These are phyloP conservation scores for Tipula unca DNA, from an alignment of 2,888 invertebrate genomes.

Conservation along the genomic window DNA sequence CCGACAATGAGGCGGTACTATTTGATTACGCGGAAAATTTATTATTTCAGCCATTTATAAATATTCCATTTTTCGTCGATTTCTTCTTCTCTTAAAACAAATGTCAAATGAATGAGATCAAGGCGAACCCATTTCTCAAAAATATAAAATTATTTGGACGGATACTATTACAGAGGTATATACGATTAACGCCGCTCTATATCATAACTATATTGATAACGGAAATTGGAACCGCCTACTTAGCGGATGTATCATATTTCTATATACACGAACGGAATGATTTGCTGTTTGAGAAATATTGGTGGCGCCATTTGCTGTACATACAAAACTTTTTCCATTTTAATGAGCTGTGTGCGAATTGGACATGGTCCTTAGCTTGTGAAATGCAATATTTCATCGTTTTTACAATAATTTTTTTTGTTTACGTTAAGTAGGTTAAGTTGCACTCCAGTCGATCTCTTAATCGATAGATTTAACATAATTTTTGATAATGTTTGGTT, in stretches of 20 bases:
- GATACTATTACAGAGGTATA: constrained; percentile 36
- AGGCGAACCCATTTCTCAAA: constrained; percentile 29
- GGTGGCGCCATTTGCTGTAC: constrained; percentile 42
- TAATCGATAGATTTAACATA: not conserved
- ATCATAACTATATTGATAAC: constrained; percentile 36
- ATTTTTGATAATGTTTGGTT: too few species aligned
- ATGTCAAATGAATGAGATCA: constrained; percentile 32
- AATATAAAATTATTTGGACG: constrained; percentile 35
- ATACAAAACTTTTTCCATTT: constrained; percentile 40
- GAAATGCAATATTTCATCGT: constrained; percentile 42
- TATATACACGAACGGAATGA: constrained; percentile 40
- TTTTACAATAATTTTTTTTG: constrained; percentile 35
- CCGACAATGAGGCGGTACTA: constrained; percentile 38
- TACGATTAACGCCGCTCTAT: constrained; percentile 38
- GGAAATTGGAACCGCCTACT: constrained; percentile 37
- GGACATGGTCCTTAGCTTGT: constrained; percentile 43
- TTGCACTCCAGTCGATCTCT: not conserved
- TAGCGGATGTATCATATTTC: constrained; percentile 38
- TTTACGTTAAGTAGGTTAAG: constrained; percentile 36
- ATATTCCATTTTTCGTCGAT: constrained; percentile 40
- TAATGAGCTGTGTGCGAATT: constrained; percentile 40
- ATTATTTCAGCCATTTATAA: constrained; percentile 39
- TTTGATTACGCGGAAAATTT: constrained; percentile 37
- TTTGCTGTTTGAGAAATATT: constrained; percentile 36
- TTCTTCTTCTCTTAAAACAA: constrained; percentile 39